Evolutionary conservation across 2,888 invertebrate genomes (phyloP).

Genomic region (Thymelicus sylvestris): DNA sequence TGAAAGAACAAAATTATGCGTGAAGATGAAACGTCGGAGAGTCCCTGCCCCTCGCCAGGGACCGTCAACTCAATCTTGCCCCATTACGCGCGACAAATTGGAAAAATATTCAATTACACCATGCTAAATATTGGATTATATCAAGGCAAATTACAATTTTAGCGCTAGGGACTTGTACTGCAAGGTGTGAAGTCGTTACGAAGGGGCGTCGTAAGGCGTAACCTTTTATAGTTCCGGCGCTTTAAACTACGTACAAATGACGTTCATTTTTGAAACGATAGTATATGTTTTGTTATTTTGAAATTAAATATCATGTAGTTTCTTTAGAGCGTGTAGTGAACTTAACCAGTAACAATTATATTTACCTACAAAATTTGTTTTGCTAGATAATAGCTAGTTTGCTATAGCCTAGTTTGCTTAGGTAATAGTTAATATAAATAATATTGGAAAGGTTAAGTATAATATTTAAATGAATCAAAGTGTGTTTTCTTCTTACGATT

Average conservation of each 20-base stretch:
- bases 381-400: too few species aligned
- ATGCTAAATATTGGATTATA: conserved; percentile 84
- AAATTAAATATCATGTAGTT: too few species aligned
- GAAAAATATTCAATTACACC: conserved; percentile 85
- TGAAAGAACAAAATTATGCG: conserved; percentile 57
- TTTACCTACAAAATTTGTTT: too few species aligned
- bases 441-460: too few species aligned
- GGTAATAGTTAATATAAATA: too few species aligned
- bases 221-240: background rate
- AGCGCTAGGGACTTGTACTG: conserved; percentile 67
- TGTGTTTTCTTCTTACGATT: too few species aligned
- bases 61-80: conserved; percentile 84
- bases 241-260: background rate
- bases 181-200: conserved; percentile 13
- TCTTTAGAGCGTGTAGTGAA: too few species aligned
- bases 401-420: too few species aligned
- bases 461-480: too few species aligned
- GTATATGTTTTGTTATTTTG: too few species aligned
- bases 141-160: conserved; percentile 82
- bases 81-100: conserved; percentile 85
- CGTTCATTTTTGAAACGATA: too few species aligned
- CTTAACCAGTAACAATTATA: too few species aligned
- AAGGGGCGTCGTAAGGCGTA: background rate
- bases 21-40: conserved; percentile 49
- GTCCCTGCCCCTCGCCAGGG: conserved; percentile 58